A percentile compares a stretch with the other conserved stretches of the same genome.
These are phyloP conservation scores for Charanyca ferruginea DNA, from an alignment of 2,888 invertebrate genomes.

Conservation along the genomic window DNA sequence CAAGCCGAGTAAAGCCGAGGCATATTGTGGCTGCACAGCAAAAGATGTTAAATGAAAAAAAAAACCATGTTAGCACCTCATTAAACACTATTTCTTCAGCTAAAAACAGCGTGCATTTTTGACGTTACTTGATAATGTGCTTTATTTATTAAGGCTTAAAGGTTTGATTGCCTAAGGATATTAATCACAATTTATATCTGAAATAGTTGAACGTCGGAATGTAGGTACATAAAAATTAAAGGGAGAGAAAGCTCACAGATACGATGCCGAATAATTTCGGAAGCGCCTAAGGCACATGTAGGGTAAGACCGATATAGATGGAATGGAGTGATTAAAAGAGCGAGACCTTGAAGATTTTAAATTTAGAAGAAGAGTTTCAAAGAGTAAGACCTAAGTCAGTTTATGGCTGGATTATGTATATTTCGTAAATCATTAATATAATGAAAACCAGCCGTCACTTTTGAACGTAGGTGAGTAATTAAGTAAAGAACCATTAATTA, in stretches of 20 bases:
- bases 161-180: not conserved
- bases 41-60: slow-evolving; percentile 12
- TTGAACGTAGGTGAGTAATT: too few species aligned
- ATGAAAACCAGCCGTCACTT: too few species aligned
- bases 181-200: not conserved
- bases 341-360: not conserved
- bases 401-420: too few species aligned
- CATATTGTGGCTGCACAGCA: slow-evolving; percentile 23
- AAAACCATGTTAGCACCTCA: not conserved
- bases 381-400: too few species aligned
- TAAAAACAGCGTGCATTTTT: not conserved
- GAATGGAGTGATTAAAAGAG: not conserved
- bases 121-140: not conserved
- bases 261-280: not conserved
- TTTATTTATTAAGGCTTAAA: not conserved
- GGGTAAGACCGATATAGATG: not conserved
- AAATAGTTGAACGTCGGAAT: not conserved
- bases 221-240: not conserved
- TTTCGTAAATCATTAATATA: too few species aligned
- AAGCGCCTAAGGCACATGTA: not conserved
- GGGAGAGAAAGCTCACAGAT: not conserved
- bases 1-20: slow-evolving; percentile 57
- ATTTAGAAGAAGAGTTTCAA: too few species aligned
- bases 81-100: not conserved
- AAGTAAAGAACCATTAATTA: too few species aligned